Percentiles rank a stretch among this genome's conserved stretches.
phyloP scores from a whole-genome alignment of 2,888 invertebrate species.

The Chymomyza fuscimana region DNA sequence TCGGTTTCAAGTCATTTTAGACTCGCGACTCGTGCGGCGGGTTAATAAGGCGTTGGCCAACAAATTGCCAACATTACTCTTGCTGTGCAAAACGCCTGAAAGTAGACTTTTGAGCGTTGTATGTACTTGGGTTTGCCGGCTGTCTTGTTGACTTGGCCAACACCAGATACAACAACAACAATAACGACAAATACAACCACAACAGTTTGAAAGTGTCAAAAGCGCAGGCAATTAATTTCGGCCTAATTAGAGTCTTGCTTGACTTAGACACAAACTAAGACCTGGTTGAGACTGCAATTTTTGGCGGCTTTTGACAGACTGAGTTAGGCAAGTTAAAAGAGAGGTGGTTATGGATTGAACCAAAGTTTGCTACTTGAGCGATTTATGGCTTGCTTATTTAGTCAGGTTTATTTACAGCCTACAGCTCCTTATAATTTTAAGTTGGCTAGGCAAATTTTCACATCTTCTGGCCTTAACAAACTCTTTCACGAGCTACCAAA shows the following conservation, averaged over 20 bases:
- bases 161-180: background rate
- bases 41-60: slow-evolving; percentile 63
- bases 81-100: slow-evolving; percentile 46
- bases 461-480: too few species aligned
- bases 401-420: slow-evolving; percentile 4
- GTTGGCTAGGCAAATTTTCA: slow-evolving; percentile 17
- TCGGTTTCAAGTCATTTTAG: slow-evolving; percentile 13
- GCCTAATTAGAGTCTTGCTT: slow-evolving; percentile 67
- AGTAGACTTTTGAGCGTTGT: slow-evolving; percentile 71
- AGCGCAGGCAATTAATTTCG: slow-evolving; percentile 72
- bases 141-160: slow-evolving; percentile 57
- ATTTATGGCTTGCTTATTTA: slow-evolving; percentile 57
- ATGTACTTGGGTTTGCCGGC: slow-evolving; percentile 59
- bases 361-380: slow-evolving; percentile 62
- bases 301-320: slow-evolving; percentile 58
- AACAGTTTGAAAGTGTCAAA: slow-evolving; percentile 66
- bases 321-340: slow-evolving; percentile 40
- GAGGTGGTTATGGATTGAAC: slow-evolving; percentile 32
- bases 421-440: slow-evolving; percentile 31
- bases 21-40: slow-evolving; percentile 56
- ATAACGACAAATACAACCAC: slow-evolving; percentile 6
- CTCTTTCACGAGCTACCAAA: too few species aligned
- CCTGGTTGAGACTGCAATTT: slow-evolving; percentile 56
- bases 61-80: slow-evolving; percentile 71
- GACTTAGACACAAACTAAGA: slow-evolving; percentile 29